Evolutionary conservation across 1,140 invertebrate species (phyloP), one percentile per base, ranked within the genome.

Genomic region (Brachionus asplanchnoidis): DNA sequence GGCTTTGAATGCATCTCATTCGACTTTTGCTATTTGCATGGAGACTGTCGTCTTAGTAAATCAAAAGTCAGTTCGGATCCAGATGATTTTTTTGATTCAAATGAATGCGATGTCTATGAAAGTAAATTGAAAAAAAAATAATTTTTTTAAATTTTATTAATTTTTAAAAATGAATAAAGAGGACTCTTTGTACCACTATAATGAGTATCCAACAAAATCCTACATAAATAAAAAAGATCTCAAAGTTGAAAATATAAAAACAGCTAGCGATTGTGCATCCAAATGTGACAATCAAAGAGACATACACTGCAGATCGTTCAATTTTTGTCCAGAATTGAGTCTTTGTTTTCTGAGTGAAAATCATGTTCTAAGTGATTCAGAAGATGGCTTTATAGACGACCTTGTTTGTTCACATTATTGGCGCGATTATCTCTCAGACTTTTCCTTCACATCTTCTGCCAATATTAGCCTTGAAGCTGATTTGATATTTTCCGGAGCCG

Each of bases 21-120:
- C 66, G 79, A 82, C n/a, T 82, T 82, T 82, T 82, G 79, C 26
- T 82, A 65, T 65, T 26, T 82, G 9, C 50, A 82, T 65, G 79
- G 53, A 9, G 53, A 82, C 40, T 82, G 79, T 65, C 79, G 79
- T 2, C 20, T 82, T 14, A 68, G 53, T 44, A 82, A 46, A 60
- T 20, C 17, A 9, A 42, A 36, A 28, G 23, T 32, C 23, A 82
- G 28, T 65, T 11, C 17, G 12, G 17, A 65, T 12, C 23, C 46
- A 42, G 4, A 4, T 23, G 79, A 82, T 65, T 68, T 82, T 26
- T 23, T 60, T 68, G 32, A 60, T 9, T 65, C 53, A 68, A 42
- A n/a, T 23, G 79, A 82, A 82, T 82, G 79, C 53, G 79, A 82
- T 44, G 65, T 82, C 14, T 82, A 82, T 26, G 65, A 82, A 46